These are phyloP conservation scores for Hermatobates lingyangjiaoensis DNA, from an alignment of 1,140 invertebrate species.

Conservation along the genomic window DNA sequence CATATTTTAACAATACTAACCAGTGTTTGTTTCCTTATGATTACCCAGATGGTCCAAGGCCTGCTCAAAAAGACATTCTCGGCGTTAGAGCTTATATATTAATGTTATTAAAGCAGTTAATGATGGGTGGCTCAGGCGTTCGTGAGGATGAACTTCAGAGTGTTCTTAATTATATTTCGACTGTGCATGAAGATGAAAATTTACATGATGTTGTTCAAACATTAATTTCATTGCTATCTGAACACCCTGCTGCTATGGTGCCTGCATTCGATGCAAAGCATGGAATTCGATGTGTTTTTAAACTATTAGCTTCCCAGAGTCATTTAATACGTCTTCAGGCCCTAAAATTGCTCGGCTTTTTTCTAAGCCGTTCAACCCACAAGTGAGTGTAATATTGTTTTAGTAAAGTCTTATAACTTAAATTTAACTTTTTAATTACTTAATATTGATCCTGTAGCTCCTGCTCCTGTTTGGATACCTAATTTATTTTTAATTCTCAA, in stretches of 20 bases:
- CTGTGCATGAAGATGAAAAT: constrained; percentile 73
- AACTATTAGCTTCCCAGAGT: constrained; percentile 82
- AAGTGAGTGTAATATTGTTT: constrained; percentile 40
- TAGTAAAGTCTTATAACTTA: not conserved
- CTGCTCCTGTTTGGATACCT: no score
- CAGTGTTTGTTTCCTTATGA: no score
- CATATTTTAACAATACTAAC: not conserved
- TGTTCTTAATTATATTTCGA: constrained; percentile 78
- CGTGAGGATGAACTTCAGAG: constrained; percentile 97
- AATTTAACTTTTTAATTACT: no score
- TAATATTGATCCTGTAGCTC: no score
- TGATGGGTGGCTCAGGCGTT: constrained; percentile 89
- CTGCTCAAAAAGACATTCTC: constrained; percentile 81
- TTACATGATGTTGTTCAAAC: constrained; percentile 94
- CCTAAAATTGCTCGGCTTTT: constrained; percentile 86
- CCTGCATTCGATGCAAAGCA: constrained; percentile 95
- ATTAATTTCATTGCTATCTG: constrained; percentile 89
- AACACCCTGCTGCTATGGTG: constrained; percentile 96
- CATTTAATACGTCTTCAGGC: constrained; percentile 89
- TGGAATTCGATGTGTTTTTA: constrained; percentile 90
- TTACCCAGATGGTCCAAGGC: constrained; percentile 72
- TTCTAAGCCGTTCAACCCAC: constrained; percentile 83
- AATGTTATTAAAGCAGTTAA: constrained; percentile 87
- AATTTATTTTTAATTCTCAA: no score
- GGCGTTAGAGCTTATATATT: constrained; percentile 88